phyloP scores from a whole-genome alignment of 2,888 invertebrate species.

The Dendrolimus houi region DNA sequence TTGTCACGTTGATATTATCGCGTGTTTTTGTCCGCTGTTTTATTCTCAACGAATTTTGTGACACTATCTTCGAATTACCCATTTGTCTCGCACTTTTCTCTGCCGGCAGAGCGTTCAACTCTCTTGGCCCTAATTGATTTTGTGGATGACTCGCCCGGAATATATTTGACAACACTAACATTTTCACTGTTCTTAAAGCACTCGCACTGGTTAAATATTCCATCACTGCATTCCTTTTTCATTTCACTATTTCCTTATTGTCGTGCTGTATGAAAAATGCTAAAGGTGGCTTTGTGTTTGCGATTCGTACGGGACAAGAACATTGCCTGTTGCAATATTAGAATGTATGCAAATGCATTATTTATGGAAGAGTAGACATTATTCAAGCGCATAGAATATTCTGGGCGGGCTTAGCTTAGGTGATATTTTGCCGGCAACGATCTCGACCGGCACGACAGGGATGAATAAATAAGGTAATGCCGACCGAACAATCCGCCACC shows the following conservation, averaged over 20 bases:
- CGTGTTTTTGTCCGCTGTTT: constrained; percentile 56
- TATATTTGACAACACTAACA: constrained; percentile 69
- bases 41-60: constrained; percentile 50
- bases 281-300: constrained; percentile 50
- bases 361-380: constrained; percentile 51
- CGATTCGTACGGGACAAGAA: constrained; percentile 25
- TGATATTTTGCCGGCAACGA: constrained; percentile 39
- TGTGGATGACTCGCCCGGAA: constrained; percentile 58
- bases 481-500: constrained; percentile 31
- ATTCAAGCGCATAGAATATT: constrained; percentile 57
- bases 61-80: constrained; percentile 32
- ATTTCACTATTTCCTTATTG: constrained; percentile 39
- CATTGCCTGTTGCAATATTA: constrained; percentile 38
- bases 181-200: constrained; percentile 68
- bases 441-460: constrained; percentile 30
- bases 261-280: constrained; percentile 29
- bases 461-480: constrained; percentile 52
- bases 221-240: constrained; percentile 72
- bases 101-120: constrained; percentile 30
- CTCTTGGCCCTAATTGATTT: constrained; percentile 43
- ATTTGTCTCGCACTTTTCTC: constrained; percentile 29
- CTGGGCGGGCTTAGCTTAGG: constrained; percentile 36
- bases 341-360: constrained; percentile 52
- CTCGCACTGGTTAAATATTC: constrained; percentile 63
- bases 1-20: constrained; percentile 39